These are phyloP conservation scores for Eulithis prunata DNA, from an alignment of 2,888 invertebrate genomes.

Conservation along the genomic window DNA sequence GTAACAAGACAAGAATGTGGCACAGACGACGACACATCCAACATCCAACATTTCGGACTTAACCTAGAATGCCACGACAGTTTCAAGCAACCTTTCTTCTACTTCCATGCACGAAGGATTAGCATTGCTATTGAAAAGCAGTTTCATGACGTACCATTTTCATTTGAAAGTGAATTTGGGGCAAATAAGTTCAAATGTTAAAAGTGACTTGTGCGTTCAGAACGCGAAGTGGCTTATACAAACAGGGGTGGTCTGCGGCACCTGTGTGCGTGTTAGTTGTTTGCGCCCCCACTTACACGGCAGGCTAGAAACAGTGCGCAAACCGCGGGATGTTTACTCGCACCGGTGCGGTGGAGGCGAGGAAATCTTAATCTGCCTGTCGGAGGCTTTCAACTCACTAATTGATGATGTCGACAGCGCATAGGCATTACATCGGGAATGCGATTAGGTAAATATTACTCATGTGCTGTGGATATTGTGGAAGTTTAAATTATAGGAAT, in stretches of 20 bases:
- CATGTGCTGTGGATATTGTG: conserved; percentile 13
- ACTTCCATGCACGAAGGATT: too few species aligned
- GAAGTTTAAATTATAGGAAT: too few species aligned
- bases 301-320: conserved; percentile 72
- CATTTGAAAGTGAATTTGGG: too few species aligned
- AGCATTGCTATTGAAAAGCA: too few species aligned
- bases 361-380: conserved; percentile 75
- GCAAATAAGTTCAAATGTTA: conserved; percentile 59
- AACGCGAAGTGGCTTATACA: conserved; percentile 66
- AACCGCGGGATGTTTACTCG: conserved; percentile 68
- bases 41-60: too few species aligned
- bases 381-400: conserved; percentile 54
- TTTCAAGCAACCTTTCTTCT: too few species aligned
- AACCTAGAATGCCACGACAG: too few species aligned
- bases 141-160: too few species aligned
- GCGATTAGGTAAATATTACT: conserved; percentile 37
- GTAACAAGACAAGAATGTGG: too few species aligned
- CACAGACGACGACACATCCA: too few species aligned
- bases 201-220: conserved; percentile 50
- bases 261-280: conserved; percentile 66
- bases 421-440: conserved; percentile 42
- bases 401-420: conserved; percentile 48
- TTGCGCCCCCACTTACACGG: conserved; percentile 76
- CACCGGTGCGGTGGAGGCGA: conserved; percentile 62
- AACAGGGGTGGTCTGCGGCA: conserved; percentile 72